Evolutionary conservation across 2,888 invertebrate species (phyloP), one percentile per base, ranked within the genome.

Genomic region (Saturnia japonica): DNA sequence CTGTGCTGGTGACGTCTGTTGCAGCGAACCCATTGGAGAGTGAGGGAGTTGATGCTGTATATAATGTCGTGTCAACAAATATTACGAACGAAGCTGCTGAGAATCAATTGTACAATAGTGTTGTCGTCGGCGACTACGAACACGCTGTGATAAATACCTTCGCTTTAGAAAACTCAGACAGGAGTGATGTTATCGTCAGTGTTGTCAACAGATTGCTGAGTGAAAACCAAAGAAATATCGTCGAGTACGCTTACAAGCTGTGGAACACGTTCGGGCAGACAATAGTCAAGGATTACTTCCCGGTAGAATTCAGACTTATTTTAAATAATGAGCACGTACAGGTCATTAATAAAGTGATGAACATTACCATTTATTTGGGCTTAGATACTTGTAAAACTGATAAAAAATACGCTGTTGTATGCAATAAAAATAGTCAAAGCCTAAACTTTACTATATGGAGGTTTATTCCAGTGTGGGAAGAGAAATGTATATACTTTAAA

Each of bases 381-480:
- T n/a, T n/a, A n/a, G 25, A n/a, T 14, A 45, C n/a, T 51, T 51
- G 19, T 6, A 51, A 19, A 19, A 47, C 14, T 47, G 6, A 16
- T 47, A 47, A 47, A 14, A 2, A 16, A 16, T 47, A 47, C 45
- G 6, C 1, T 16, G 4, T 47, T 14, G 19, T 3, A 47, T 47
- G 45, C 19, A 47, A 14, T 47, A 16, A 47, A 16, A 14, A 12
- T 16, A 47, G 19, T 16, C 16, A 47, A 16, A 12, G 19, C 19
- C 45, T 1, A 47, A 47, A 16, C 16, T 47, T 47, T 57, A 25
- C 11, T 11, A 14, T 3, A 25, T 67, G 67, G 67, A 47, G 47
- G 34, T 67, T 67, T 25, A 47, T 25, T 25, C 67, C 67, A 25
- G 14, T 45, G 25, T 67, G 67, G 67, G 67, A 67, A 16, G n/a